Evolutionary conservation across 2,888 invertebrate species (phyloP).

Genomic region (Polymixis lichenea): DNA sequence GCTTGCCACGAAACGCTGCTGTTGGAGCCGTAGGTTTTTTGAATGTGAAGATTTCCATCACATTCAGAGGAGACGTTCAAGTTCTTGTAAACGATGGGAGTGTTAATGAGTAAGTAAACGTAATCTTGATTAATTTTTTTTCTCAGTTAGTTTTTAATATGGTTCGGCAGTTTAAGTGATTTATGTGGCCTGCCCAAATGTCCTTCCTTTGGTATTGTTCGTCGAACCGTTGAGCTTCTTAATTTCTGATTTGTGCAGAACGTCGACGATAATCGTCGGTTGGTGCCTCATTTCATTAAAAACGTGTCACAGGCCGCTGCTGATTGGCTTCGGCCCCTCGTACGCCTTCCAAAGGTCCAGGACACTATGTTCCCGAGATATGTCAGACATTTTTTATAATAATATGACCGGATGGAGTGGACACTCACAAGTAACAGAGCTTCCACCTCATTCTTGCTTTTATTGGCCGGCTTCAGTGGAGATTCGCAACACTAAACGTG

Average conservation of each 20-base stretch:
- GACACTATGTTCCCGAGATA: neutral
- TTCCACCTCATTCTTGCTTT: no score
- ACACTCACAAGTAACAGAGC: no score
- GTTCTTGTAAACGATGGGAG: constrained; percentile 79
- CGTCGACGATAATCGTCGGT: no score
- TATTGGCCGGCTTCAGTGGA: no score
- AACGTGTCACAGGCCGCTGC: neutral
- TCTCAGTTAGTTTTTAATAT: neutral
- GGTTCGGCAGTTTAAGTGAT: neutral
- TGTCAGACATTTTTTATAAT: neutral
- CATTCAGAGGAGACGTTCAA: constrained; percentile 92
- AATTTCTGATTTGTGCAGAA: no score
- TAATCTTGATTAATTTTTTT: neutral
- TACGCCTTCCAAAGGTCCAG: neutral
- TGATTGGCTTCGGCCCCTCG: neutral
- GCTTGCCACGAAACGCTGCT: constrained; percentile 91
- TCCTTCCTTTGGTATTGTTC: neutral
- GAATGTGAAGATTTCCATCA: constrained; percentile 95
- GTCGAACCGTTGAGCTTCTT: neutral
- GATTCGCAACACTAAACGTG: no score
- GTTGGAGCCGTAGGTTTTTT: constrained; percentile 93
- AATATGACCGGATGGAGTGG: neutral
- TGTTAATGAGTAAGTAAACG: constrained; percentile 74
- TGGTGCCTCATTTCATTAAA: no score
- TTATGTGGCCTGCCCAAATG: neutral